phyloP scores from a whole-genome alignment of 2,797 vertebrate genomes.

The Schizopygopsis malacanthus region DNA sequence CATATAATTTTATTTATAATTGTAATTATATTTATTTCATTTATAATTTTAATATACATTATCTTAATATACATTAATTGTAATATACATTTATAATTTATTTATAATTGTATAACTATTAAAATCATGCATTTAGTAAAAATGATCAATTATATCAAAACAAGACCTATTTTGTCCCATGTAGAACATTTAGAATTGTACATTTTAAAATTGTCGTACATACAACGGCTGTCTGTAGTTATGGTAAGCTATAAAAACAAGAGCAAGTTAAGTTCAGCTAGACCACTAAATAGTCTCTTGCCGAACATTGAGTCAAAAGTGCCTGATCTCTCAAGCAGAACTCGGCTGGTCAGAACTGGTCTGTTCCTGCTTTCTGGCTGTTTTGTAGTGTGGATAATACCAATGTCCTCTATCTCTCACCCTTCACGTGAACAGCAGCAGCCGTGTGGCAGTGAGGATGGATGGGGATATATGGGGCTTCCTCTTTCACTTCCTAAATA shows the following conservation, averaged over 20 bases:
- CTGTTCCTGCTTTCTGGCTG: constrained; percentile 55
- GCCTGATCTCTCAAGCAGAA: constrained; percentile 56
- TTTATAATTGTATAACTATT: background rate
- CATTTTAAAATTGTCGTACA: background rate
- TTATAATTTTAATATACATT: background rate
- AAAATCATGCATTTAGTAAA: background rate
- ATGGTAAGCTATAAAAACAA: background rate
- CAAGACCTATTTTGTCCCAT: background rate
- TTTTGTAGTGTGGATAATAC: constrained; percentile 44
- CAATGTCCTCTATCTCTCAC: constrained; percentile 55
- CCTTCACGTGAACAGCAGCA: constrained; percentile 56
- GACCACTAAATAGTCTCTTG: constrained; percentile 13
- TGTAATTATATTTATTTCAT: background rate
- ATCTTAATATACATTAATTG: background rate
- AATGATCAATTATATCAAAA: background rate
- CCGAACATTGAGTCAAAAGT: constrained; percentile 35
- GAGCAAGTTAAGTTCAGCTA: background rate
- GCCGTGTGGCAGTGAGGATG: constrained; percentile 54
- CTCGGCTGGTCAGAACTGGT: constrained; percentile 60
- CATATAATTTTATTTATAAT: background rate
- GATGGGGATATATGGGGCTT: constrained; percentile 69
- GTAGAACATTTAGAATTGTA: background rate
- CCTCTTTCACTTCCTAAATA: constrained; percentile 86
- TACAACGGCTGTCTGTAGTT: background rate
- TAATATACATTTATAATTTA: background rate